Percentiles rank a stretch among this genome's conserved stretches.
These are phyloP conservation scores for Terebella lapidaria DNA, from an alignment of 2,888 invertebrate species.

Conservation along the genomic window DNA sequence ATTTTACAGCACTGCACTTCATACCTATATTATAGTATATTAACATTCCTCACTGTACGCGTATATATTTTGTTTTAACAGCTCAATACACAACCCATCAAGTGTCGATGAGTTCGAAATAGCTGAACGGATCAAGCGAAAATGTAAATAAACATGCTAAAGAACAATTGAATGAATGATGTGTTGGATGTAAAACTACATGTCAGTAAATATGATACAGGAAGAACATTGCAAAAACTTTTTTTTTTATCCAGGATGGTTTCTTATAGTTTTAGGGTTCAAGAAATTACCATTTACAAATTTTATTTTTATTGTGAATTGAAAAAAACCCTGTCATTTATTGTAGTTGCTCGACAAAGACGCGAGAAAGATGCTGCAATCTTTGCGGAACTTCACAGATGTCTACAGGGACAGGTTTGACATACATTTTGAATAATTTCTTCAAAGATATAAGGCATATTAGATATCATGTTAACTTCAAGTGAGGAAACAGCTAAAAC, in stretches of 20 bases:
- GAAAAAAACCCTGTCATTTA: not conserved
- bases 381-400: constrained; percentile 53
- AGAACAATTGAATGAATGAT: no score
- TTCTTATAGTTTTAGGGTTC: no score
- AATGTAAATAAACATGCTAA: constrained; percentile 48
- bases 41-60: not conserved
- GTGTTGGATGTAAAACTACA: no score
- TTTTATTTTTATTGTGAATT: not conserved
- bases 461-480: not conserved
- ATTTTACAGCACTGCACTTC: constrained; percentile 30
- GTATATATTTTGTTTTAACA: no score
- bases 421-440: not conserved
- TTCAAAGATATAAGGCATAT: not conserved
- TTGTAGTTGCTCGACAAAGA: constrained; percentile 41
- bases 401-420: constrained; percentile 51
- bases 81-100: not conserved
- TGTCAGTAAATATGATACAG: no score
- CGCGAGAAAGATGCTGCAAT: constrained; percentile 50
- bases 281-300: no score
- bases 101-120: constrained; percentile 49
- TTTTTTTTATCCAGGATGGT: no score
- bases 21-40: no score
- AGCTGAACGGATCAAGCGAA: constrained; percentile 47
- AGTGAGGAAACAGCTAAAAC: not conserved
- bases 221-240: no score